A percentile compares a stretch with the other conserved stretches of the same genome.
These are phyloP conservation scores for Apis cerana DNA, from an alignment of 1,140 invertebrate species.

Conservation along the genomic window DNA sequence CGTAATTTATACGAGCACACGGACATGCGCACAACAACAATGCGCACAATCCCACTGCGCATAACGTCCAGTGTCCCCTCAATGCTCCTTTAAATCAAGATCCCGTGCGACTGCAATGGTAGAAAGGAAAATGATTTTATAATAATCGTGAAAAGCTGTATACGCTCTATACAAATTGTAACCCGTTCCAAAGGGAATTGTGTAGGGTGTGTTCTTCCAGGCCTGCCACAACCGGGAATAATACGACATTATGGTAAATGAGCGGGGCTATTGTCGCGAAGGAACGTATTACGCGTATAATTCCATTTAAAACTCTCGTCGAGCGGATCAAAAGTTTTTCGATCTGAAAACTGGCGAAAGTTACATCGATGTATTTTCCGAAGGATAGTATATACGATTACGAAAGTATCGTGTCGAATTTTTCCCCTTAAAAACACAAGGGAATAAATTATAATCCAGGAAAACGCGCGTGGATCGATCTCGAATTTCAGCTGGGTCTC, in stretches of 20 bases:
- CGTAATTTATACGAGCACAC: too few relatives aligned
- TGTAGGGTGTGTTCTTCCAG: constrained; percentile 59
- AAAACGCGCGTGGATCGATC: constrained; percentile 38
- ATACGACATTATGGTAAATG: constrained; percentile 70
- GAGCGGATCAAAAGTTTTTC: too few relatives aligned
- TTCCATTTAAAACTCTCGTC: background rate
- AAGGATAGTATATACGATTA: too few relatives aligned
- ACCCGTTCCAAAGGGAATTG: constrained; percentile 55
- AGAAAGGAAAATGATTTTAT: constrained; percentile 70
- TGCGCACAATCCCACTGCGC: too few relatives aligned
- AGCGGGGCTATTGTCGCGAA: constrained; percentile 51
- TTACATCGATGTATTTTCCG: too few relatives aligned
- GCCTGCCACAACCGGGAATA: constrained; percentile 59
- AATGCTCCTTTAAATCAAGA: constrained; percentile 16
- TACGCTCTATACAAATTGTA: constrained; percentile 1
- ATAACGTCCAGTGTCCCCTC: background rate
- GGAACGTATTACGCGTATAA: constrained; percentile 3
- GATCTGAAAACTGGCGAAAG: too few relatives aligned
- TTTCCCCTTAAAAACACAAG: background rate
- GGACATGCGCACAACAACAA: background rate
- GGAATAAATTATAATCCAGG: constrained; percentile 51
- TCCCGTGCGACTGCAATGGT: constrained; percentile 28
- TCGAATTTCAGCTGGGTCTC: constrained; percentile 37
- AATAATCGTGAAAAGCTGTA: constrained; percentile 59
- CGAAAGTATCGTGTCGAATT: background rate